These are phyloP conservation scores for Pocillopora damicornis DNA, from an alignment of 64 coral and sea anemone genomes.

Conservation along the genomic window DNA sequence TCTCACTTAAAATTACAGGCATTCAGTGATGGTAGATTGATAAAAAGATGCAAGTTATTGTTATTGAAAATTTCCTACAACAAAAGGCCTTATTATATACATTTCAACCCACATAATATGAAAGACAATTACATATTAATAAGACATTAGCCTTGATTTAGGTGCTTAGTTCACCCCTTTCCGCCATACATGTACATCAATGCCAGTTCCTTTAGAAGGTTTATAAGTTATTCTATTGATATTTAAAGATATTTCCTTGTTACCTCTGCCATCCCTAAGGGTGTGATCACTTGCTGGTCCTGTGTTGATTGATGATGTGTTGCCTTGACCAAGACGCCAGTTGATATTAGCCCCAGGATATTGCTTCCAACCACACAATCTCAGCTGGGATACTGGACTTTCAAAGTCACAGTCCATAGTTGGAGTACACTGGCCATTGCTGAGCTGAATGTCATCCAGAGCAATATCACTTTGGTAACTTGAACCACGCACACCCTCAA, in stretches of 20 bases:
- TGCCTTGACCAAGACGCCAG: conserved; percentile 62
- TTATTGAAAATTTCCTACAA: too few relatives aligned
- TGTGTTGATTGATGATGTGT: conserved; percentile 47
- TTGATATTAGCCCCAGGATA: conserved; percentile 57
- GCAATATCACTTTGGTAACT: conserved; percentile 75
- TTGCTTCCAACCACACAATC: conserved; percentile 80
- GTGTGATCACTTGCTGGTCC: conserved; percentile 83
- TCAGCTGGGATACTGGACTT: conserved; percentile 33
- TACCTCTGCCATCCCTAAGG: conserved; percentile 71
- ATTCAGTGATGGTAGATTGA: too few relatives aligned
- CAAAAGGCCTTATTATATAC: too few relatives aligned
- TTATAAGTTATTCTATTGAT: background rate
- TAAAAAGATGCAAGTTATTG: too few relatives aligned
- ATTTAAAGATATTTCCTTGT: background rate
- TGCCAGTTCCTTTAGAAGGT: background rate
- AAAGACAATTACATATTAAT: too few relatives aligned
- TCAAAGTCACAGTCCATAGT: conserved; percentile 73
- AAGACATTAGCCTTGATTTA: too few relatives aligned
- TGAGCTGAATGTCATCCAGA: conserved; percentile 65
- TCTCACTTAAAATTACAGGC: too few relatives aligned
- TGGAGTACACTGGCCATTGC: conserved; percentile 8
- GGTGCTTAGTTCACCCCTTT: too few relatives aligned
- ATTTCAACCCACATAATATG: too few relatives aligned
- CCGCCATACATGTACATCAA: background rate
- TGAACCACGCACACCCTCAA: conserved; percentile 82